phyloP scores from a whole-genome alignment of 2,797 vertebrate genomes.

The Falco naumanni region DNA sequence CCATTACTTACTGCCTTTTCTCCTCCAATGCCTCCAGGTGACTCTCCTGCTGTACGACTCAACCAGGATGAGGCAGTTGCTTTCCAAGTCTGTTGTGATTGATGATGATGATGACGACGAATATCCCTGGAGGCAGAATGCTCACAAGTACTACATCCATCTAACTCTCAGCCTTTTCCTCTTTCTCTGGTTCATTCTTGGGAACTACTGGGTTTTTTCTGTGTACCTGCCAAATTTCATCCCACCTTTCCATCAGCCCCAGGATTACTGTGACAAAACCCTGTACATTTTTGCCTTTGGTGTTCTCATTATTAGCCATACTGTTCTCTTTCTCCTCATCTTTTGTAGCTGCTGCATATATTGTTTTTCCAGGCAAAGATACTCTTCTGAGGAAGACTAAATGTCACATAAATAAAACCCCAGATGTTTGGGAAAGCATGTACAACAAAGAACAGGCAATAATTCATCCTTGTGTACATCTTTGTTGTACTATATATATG shows the following conservation, averaged over 20 bases:
- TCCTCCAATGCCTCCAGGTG: conserved; percentile 41
- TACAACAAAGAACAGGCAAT: conserved; percentile 38
- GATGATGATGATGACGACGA: conserved; percentile 65
- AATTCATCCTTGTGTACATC: neutral
- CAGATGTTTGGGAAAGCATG: neutral
- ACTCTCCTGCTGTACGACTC: conserved; percentile 74
- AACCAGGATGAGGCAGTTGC: conserved; percentile 72
- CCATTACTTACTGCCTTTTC: neutral
- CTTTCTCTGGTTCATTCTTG: conserved; percentile 78
- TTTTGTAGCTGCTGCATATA: conserved; percentile 67
- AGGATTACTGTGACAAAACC: conserved; percentile 76
- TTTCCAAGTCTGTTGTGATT: conserved; percentile 75
- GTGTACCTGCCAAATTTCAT: conserved; percentile 75
- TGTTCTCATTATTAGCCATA: conserved; percentile 70
- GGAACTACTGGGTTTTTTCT: conserved; percentile 78
- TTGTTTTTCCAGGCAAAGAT: conserved; percentile 55
- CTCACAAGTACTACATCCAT: conserved; percentile 73
- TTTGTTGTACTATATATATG: neutral
- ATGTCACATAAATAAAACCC: neutral
- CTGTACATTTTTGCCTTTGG: conserved; percentile 72
- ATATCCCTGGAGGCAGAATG: conserved; percentile 78
- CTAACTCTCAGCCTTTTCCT: conserved; percentile 75
- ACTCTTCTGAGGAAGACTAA: conserved; percentile 64
- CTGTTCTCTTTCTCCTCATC: conserved; percentile 61
- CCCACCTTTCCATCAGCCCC: conserved; percentile 75